Percentiles rank a stretch among this genome's conserved stretches.
Conservation (phyloP, 2,888 invertebrate genomes). For the Pyrgus malvae region DNA sequence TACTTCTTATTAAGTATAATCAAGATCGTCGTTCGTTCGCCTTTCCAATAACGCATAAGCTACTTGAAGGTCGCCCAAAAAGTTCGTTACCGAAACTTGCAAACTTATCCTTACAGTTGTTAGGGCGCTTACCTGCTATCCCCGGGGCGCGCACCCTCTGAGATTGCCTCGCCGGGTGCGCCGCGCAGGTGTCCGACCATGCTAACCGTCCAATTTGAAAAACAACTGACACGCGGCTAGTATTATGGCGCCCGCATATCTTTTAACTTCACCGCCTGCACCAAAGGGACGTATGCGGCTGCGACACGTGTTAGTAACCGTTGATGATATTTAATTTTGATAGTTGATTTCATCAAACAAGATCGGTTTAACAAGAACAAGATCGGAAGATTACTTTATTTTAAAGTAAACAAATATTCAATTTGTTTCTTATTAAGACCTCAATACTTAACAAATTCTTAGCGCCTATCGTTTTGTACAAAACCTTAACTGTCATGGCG, state of each 20-base stretch:
- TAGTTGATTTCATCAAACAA: too few species aligned
- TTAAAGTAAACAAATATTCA: too few species aligned
- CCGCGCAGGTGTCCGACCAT: conserved; percentile 68
- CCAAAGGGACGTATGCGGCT: background rate
- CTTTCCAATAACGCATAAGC: background rate
- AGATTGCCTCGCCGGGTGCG: conserved; percentile 74
- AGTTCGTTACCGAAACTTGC: conserved; percentile 14
- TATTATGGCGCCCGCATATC: conserved; percentile 39
- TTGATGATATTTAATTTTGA: background rate
- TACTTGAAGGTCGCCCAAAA: background rate
- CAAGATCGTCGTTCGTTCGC: background rate
- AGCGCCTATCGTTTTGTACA: too few species aligned
- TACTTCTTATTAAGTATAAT: background rate
- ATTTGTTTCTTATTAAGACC: too few species aligned
- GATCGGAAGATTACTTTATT: too few species aligned
- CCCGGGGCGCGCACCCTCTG: conserved; percentile 59
- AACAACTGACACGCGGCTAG: conserved; percentile 51
- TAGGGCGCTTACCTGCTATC: conserved; percentile 68
- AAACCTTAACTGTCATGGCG: background rate
- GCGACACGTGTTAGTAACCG: background rate
- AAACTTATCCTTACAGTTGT: conserved; percentile 19
- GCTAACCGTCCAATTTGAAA: conserved; percentile 59
- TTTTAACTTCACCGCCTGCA: background rate
- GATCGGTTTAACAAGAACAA: too few species aligned
- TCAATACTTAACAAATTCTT: too few species aligned